Conservation (phyloP, 2,888 invertebrate species). For the Quadriops clusia region DNA sequence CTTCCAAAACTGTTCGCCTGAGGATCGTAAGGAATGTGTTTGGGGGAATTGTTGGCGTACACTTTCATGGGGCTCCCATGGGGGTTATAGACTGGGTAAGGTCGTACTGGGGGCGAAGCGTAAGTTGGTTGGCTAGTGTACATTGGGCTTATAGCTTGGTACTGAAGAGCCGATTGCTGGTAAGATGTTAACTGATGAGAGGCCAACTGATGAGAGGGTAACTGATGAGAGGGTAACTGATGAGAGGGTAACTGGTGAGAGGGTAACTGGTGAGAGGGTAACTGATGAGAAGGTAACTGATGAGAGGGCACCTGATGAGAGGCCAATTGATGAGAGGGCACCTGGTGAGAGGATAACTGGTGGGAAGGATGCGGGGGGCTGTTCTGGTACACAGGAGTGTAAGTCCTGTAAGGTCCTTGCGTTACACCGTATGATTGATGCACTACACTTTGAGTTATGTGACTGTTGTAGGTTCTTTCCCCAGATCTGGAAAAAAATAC, state of each 20-base stretch:
- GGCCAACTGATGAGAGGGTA: conserved; percentile 8
- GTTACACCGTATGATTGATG: conserved; percentile 34
- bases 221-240: conserved; percentile 15
- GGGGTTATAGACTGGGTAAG: conserved; percentile 25
- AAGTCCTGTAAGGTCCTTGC: conserved; percentile 22
- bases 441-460: conserved; percentile 31
- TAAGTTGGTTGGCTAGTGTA: conserved; percentile 25
- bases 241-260: too few species aligned
- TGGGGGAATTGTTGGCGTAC: conserved; percentile 25
- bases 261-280: too few species aligned
- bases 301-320: too few species aligned
- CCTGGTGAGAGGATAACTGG: too few species aligned
- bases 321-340: too few species aligned
- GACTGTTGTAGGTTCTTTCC: conserved; percentile 15
- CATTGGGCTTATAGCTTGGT: conserved; percentile 30
- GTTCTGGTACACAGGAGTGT: conserved; percentile 16
- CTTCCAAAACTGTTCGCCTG: conserved; percentile 17
- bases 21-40: conserved; percentile 26
- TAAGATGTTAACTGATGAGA: conserved; percentile 10
- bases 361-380: conserved; percentile 11
- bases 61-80: conserved; percentile 25
- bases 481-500: too few species aligned
- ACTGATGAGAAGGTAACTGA: too few species aligned
- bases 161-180: conserved; percentile 28
- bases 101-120: conserved; percentile 20